These are phyloP conservation scores for Bucco capensis DNA, from an alignment of 2,113 vertebrate species.

Conservation along the genomic window DNA sequence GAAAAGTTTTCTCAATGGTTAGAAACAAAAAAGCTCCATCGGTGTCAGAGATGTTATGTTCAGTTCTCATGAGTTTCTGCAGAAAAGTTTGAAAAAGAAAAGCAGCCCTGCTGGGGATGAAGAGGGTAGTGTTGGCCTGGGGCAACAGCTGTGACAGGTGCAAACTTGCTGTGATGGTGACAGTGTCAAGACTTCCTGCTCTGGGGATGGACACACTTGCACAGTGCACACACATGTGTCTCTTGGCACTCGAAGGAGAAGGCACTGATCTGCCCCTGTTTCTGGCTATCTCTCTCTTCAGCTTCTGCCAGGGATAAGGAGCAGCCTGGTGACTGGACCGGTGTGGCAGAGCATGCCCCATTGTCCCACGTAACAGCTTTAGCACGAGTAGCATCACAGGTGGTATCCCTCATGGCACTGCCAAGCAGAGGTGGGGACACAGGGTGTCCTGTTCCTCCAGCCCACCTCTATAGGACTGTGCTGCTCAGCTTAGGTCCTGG, in stretches of 20 bases:
- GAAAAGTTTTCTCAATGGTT: neutral
- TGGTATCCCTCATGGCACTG: neutral
- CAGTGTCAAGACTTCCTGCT: neutral
- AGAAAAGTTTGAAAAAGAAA: neutral
- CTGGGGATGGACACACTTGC: neutral
- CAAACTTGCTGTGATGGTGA: neutral
- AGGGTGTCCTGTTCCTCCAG: neutral
- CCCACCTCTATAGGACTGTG: fast-evolving
- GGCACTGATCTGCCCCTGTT: fast-evolving
- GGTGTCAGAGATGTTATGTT: neutral
- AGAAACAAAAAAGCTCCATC: neutral
- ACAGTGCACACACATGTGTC: fast-evolving
- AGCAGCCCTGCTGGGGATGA: neutral
- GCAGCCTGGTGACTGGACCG: fast-evolving
- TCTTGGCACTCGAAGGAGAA: neutral
- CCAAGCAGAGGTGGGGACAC: fast-evolving
- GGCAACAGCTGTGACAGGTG: neutral
- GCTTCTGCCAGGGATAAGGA: neutral
- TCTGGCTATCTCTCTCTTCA: neutral
- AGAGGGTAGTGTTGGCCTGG: neutral
- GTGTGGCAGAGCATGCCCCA: fast-evolving
- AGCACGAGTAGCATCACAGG: neutral
- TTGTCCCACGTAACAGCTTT: fast-evolving
- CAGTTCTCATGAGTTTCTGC: neutral
- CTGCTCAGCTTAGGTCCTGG: fast-evolving